These are phyloP conservation scores for Spea hammondii DNA, from an alignment of 2,797 vertebrate species.

Conservation along the genomic window DNA sequence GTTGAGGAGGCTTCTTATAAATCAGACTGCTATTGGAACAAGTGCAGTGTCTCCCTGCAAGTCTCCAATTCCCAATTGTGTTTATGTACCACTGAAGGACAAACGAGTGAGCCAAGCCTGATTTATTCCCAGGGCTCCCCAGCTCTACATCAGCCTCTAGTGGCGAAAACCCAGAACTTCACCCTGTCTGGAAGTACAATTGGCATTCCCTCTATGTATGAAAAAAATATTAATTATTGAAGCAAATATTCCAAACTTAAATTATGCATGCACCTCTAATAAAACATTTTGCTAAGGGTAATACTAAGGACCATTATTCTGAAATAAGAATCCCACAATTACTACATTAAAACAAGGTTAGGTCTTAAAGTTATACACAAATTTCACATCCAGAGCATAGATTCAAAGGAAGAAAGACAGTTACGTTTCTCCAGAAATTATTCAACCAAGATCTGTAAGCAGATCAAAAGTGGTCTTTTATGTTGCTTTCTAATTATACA, in stretches of 20 bases:
- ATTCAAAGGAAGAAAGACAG: too few relatives aligned
- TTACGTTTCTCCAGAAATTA: too few relatives aligned
- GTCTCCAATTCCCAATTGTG: conserved; percentile 66
- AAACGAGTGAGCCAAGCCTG: conserved; percentile 63
- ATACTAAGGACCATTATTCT: background rate
- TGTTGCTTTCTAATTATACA: too few relatives aligned
- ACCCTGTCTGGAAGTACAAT: conserved; percentile 16
- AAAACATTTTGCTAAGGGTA: background rate
- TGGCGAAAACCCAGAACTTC: conserved; percentile 36
- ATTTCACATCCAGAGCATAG: background rate
- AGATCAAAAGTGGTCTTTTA: too few relatives aligned
- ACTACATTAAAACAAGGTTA: background rate
- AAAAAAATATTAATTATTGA: conserved; percentile 46
- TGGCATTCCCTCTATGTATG: conserved; percentile 47
- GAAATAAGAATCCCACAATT: background rate
- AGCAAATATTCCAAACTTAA: conserved; percentile 40
- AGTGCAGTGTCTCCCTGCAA: conserved; percentile 50
- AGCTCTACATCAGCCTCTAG: conserved; percentile 54
- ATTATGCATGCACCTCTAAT: conserved; percentile 48
- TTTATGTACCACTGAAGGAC: conserved; percentile 66
- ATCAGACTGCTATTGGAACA: conserved; percentile 48
- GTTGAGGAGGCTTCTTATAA: conserved; percentile 57
- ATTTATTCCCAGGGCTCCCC: conserved; percentile 62
- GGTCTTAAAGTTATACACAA: background rate
- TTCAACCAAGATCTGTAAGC: too few relatives aligned